Base-by-base conservation (phyloP, 2,797 vertebrate species). In the Paedocypris micromegethes region DNA sequence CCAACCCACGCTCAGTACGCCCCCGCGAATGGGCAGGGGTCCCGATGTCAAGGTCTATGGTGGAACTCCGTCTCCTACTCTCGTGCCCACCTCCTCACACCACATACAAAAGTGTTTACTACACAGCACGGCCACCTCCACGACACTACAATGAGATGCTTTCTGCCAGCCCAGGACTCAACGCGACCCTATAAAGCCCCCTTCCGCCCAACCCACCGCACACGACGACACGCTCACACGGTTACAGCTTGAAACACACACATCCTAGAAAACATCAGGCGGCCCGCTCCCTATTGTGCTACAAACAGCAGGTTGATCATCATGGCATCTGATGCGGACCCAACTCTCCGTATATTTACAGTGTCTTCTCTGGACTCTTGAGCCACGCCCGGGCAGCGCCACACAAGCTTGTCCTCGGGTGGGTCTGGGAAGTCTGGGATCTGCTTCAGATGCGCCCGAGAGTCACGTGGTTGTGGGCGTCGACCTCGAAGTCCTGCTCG, bases 111-210 rank as follows among this genome's bases (percentile, higher is more conserved):
- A 87, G 78, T 82, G 80, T 84, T 84, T 72, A 87, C 81, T 82
- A 84, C 84, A 87, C 83, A 78, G 77, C 83, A 86, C 83, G 75
- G 82, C 84, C 82, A 88, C 79, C 83, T 85, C 77, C 78, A 85
- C 83, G 82, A 84, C 80, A 84, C 77, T 71, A 86, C 78, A 74
- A 83, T 77, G 74, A 84, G 81, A 87, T 78, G 77, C 54, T 82
- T 85, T 81, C 78, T 80, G 79, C 79, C 84, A 79, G 83, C 77
- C 69, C 72, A 77, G 72, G 74, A 66, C 68, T 68, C 54, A 38
- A 55, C 70, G 67, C 72, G 52, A 79, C 73, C 75, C 70, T 70
- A 63, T 66, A 66, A 76, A 62, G 70, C 68, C 75, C 59, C 60
- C 68, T 72, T 76, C 72, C 62, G 75, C 69, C 72, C 68, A 52